Percentiles rank a stretch among this genome's conserved stretches.
Evolutionary conservation across 1,140 invertebrate genomes (phyloP).

Genomic region (Phymorhynchus buccinoides): DNA sequence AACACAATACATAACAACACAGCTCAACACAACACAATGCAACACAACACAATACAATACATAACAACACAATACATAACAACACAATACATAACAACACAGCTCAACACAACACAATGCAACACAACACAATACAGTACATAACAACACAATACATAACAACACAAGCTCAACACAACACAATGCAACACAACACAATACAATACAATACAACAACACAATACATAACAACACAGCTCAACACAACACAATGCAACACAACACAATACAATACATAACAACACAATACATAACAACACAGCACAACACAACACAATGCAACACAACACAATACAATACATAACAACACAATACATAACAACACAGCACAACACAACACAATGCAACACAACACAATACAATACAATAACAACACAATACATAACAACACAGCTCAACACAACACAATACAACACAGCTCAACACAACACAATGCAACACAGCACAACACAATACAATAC

Average conservation of each 20-base stretch:
- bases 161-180: not conserved
- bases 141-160: not conserved
- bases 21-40: not conserved
- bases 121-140: not conserved
- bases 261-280: not conserved
- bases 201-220: not conserved
- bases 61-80: no score
- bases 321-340: not conserved
- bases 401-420: no score
- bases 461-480: not conserved
- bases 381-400: not conserved
- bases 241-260: not conserved
- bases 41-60: not conserved
- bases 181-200: not conserved
- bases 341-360: no score
- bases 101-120: not conserved
- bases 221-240: no score
- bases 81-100: not conserved
- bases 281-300: not conserved
- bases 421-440: not conserved
- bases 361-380: not conserved
- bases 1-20: slow-evolving; percentile 1
- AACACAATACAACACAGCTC: not conserved
- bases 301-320: not conserved
- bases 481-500: not conserved